Evolutionary conservation across 2,797 vertebrate genomes (phyloP).

Genomic region (Scolopax rusticola): DNA sequence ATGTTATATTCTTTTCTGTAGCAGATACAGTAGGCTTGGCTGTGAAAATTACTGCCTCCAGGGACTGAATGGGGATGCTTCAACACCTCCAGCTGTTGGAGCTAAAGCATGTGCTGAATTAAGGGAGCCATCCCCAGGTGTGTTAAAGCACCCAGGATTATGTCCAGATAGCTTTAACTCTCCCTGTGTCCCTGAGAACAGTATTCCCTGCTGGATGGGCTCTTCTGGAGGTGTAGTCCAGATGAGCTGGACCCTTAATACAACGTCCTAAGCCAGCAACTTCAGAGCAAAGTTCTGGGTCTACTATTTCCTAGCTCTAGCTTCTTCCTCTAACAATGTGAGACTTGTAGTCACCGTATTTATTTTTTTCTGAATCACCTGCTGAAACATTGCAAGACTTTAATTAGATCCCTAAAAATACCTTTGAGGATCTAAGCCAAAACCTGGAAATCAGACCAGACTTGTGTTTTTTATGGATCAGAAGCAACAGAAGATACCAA

Average conservation of each 20-base stretch:
- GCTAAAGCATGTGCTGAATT: neutral
- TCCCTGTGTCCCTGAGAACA: neutral
- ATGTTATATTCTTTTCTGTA: neutral
- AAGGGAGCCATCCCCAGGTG: neutral
- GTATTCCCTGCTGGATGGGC: neutral
- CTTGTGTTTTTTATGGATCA: neutral
- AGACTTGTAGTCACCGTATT: neutral
- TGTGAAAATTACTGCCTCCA: neutral
- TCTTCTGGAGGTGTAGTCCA: neutral
- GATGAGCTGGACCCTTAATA: neutral
- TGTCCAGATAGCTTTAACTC: neutral
- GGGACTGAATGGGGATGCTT: neutral
- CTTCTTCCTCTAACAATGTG: fast-evolving
- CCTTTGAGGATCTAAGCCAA: neutral
- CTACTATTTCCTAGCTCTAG: neutral
- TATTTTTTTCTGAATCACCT: neutral
- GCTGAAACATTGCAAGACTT: neutral
- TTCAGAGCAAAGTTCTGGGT: neutral
- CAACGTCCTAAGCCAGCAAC: neutral
- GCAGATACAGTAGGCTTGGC: neutral
- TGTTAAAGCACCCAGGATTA: neutral
- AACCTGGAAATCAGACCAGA: neutral
- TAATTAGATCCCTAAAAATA: neutral
- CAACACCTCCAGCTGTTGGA: neutral
- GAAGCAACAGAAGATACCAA: neutral